A percentile compares a stretch with the other conserved stretches of the same genome.
phyloP scores from a whole-genome alignment of 2,113 vertebrate genomes.

The Cebidichthys violaceus region DNA sequence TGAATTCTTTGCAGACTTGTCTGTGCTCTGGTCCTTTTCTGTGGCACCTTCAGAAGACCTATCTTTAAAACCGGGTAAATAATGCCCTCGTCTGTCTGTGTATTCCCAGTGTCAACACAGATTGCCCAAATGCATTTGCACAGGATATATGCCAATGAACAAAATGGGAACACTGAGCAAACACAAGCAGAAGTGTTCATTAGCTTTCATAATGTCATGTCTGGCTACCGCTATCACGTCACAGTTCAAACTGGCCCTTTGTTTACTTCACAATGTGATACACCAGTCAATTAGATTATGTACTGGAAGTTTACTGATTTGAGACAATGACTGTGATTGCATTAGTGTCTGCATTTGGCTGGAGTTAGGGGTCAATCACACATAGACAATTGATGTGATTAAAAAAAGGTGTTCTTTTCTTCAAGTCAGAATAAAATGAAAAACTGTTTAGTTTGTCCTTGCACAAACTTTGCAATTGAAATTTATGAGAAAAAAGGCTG shows the following conservation, averaged over 20 bases:
- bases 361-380: not conserved
- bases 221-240: slow-evolving; percentile 2
- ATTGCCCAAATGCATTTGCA: slow-evolving; percentile 51
- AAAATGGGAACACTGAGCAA: slow-evolving; percentile 41
- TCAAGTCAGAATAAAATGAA: not conserved
- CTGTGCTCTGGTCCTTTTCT: not conserved
- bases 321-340: not conserved
- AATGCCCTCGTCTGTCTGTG: slow-evolving; percentile 10
- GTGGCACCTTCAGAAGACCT: slow-evolving; percentile 27
- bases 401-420: not conserved
- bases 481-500: not conserved
- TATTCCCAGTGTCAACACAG: slow-evolving; percentile 44
- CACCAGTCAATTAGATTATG: not conserved
- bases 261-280: not conserved
- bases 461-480: not conserved
- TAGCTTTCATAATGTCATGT: not conserved
- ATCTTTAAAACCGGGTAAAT: slow-evolving; percentile 30
- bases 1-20: not conserved
- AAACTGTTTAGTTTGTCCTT: not conserved
- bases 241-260: not conserved
- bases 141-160: slow-evolving; percentile 39
- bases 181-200: slow-evolving; percentile 36
- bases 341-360: not conserved
- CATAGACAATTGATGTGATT: not conserved
- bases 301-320: not conserved